Conservation (phyloP, 2,797 vertebrate genomes). For the Neosalanx taihuensis region DNA sequence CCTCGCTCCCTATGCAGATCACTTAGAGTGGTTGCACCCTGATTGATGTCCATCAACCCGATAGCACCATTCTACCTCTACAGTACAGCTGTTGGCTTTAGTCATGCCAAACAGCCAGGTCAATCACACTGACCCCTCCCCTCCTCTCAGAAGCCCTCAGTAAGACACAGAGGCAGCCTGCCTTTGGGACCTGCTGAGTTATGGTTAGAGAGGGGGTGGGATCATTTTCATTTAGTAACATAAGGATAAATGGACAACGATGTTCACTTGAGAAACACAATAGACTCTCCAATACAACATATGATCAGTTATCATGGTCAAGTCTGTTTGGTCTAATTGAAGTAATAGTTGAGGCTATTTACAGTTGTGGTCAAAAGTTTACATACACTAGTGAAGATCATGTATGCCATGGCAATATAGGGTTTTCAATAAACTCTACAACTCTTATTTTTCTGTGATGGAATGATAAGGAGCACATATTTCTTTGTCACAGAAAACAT, state of each 20-base stretch:
- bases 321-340: not conserved
- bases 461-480: no score
- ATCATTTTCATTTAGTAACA: slow-evolving; percentile 37
- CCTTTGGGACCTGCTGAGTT: slow-evolving; percentile 12
- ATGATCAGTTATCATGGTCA: not conserved
- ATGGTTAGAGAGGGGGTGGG: slow-evolving; percentile 4
- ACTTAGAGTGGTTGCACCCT: slow-evolving; percentile 66
- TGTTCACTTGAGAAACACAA: slow-evolving; percentile 18
- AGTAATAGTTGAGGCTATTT: not conserved
- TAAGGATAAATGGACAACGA: slow-evolving; percentile 27
- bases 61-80: slow-evolving; percentile 68
- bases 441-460: no score
- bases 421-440: no score
- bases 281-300: not conserved
- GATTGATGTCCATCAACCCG: slow-evolving; percentile 77
- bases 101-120: slow-evolving; percentile 66
- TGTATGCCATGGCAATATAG: no score
- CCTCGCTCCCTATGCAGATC: slow-evolving; percentile 44
- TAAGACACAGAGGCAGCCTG: slow-evolving; percentile 39
- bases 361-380: no score
- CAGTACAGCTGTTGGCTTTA: slow-evolving; percentile 76
- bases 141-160: slow-evolving; percentile 27
- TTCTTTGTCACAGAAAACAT: no score
- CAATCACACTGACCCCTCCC: slow-evolving; percentile 65
- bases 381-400: no score